These are phyloP conservation scores for Linepithema humile DNA, from an alignment of 1,140 invertebrate species.

Conservation along the genomic window DNA sequence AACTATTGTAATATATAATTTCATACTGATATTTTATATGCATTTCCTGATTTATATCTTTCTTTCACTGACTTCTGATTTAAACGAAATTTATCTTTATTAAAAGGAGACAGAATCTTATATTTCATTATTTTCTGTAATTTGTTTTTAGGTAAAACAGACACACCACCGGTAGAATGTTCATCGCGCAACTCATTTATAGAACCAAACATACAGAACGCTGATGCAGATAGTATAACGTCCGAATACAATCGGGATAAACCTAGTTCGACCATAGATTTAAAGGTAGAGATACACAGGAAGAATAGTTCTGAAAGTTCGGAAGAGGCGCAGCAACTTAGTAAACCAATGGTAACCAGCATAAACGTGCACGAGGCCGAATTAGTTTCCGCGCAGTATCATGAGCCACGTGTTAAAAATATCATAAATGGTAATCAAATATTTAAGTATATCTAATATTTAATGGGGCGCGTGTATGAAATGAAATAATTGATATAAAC, in stretches of 20 bases:
- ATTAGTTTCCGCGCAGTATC: constrained; percentile 74
- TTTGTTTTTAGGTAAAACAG: constrained; percentile 79
- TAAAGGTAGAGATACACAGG: constrained; percentile 96
- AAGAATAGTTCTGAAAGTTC: constrained; percentile 96
- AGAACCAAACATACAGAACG: constrained; percentile 82
- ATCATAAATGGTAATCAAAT: constrained; percentile 74
- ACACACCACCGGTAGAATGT: constrained; percentile 86
- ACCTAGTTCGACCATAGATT: constrained; percentile 87
- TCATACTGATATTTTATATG: background rate
- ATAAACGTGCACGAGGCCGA: constrained; percentile 79
- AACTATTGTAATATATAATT: background rate
- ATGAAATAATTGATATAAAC: background rate
- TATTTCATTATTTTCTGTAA: background rate
- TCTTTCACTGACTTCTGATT: background rate
- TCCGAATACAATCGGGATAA: constrained; percentile 83
- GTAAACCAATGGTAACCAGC: constrained; percentile 75
- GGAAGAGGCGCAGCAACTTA: constrained; percentile 83
- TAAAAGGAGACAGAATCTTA: too few relatives aligned
- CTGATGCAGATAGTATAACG: constrained; percentile 83
- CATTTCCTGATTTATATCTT: background rate
- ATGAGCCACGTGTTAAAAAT: constrained; percentile 72
- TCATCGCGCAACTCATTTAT: constrained; percentile 86
- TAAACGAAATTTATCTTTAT: too few relatives aligned
- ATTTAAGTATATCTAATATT: constrained; percentile 4
- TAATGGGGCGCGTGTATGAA: background rate